Base-by-base conservation (phyloP, 2,888 invertebrate genomes). In the Steinernema scapterisci region DNA sequence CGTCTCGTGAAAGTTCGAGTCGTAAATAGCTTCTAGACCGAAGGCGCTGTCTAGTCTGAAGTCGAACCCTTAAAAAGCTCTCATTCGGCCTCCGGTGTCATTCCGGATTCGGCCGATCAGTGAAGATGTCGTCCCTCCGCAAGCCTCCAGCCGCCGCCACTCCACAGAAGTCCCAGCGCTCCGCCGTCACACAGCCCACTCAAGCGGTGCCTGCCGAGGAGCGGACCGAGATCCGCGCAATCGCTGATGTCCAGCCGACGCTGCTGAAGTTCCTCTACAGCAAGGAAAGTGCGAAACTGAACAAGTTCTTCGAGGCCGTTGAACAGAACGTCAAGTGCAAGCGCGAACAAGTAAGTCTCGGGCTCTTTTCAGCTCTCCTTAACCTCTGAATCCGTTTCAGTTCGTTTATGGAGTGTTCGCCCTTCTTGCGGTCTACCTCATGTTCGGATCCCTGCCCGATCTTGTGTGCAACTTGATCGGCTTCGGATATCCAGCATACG, bases 371-470 rank as follows among this genome's bases (percentile, higher is more conserved):
- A 0, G 6, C 38, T 16, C 19, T 52, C 16, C 3, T 13, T 48
- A 48, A 48, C 13, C 48, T 16, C 13, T 7, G 5, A 5, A 48
- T 48, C 13, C 13, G 19, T 73, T 78, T 46, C 70, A 80, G 78
- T 44, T 83, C 21, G 77, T 56, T 31, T 79, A 79, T 70, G 78
- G 78, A n/a, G 44, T 70, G 19, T 3, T 27, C 25, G 74, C 31
- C n/a, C n/a, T 73, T n/a, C 21, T 82, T 44, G 72, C 23, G 21
- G 27, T 81, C 38, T 82, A 81, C 48, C 52, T 80, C 48, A 74
- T 81, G 44, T 54, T 82, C 63, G 82, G 81, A 16, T 52, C 73
- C 16, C 46, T 76, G 19, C 95, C 95, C 80, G 43, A 75, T 44
- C 54, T 81, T 23, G 48, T 85, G 27, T 82, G 82, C 76, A 81